Conservation (phyloP, 2,888 invertebrate species). For the Scaptodrosophila latifasciaeformis region DNA sequence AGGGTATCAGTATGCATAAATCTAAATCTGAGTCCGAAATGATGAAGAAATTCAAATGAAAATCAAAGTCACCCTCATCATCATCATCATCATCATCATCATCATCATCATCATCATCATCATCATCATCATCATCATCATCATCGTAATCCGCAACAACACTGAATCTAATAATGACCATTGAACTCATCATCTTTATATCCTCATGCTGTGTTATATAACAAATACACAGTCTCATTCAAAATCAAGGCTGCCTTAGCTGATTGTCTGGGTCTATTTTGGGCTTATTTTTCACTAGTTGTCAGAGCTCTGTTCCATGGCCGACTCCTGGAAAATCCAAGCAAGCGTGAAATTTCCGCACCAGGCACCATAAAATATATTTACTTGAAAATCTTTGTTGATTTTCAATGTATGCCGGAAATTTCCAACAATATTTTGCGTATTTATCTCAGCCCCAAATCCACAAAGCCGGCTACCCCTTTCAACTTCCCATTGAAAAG, state of each 20-base stretch:
- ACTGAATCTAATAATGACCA: too few relatives aligned
- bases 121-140: constrained; percentile 17
- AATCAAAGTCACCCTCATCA: constrained; percentile 52
- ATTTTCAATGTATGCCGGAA: constrained; percentile 35
- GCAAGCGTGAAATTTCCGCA: constrained; percentile 54
- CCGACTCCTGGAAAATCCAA: constrained; percentile 31
- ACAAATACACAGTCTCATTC: too few relatives aligned
- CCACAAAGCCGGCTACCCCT: background rate
- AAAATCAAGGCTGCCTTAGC: too few relatives aligned
- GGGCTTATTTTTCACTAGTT: constrained; percentile 20
- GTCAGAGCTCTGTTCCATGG: constrained; percentile 1
- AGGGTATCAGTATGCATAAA: constrained; percentile 50
- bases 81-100: constrained; percentile 8
- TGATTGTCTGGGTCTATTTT: constrained; percentile 4
- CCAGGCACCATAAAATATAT: constrained; percentile 39
- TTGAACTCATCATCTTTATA: background rate
- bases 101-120: constrained; percentile 13
- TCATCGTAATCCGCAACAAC: background rate
- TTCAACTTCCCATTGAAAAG: background rate
- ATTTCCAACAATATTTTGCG: constrained; percentile 46
- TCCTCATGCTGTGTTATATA: background rate
- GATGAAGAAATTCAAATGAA: constrained; percentile 49
- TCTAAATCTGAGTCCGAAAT: constrained; percentile 49
- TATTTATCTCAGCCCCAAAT: constrained; percentile 6
- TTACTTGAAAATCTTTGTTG: constrained; percentile 34